Evolutionary conservation across 2,888 invertebrate genomes (phyloP).

Genomic region (Tenodera sinensis): DNA sequence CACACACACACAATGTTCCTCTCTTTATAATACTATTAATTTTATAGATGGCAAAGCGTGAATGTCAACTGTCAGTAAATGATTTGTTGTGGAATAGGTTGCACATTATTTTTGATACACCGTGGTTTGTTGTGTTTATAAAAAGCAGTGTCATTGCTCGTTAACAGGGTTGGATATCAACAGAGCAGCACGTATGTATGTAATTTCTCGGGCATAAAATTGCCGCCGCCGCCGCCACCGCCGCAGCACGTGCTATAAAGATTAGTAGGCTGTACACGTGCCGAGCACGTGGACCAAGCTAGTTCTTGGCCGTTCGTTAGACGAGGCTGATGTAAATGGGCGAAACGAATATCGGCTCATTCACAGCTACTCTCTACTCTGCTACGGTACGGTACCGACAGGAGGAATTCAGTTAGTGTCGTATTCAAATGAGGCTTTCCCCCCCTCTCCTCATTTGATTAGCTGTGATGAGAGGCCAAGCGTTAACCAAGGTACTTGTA

Average conservation of each 20-base stretch:
- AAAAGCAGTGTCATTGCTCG: too few species aligned
- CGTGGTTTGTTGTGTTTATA: too few species aligned
- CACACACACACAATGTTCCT: too few species aligned
- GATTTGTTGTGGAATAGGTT: too few species aligned
- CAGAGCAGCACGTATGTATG: too few species aligned
- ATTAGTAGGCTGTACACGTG: background rate
- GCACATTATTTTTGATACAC: too few species aligned
- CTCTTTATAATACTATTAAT: too few species aligned
- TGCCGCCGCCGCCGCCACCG: too few species aligned
- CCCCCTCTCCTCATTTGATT: conserved; percentile 23
- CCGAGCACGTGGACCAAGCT: background rate
- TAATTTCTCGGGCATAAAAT: too few species aligned
- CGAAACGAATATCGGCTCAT: background rate
- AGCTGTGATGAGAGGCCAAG: conserved; percentile 20
- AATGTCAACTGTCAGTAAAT: too few species aligned
- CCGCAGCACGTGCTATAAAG: background rate
- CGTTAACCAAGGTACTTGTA: conserved; percentile 13
- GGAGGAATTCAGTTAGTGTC: conserved; percentile 21
- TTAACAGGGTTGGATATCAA: too few species aligned
- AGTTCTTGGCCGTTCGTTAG: background rate
- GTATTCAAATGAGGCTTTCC: conserved; percentile 27
- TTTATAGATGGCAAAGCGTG: too few species aligned
- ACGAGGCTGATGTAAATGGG: background rate
- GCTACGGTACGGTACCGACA: background rate
- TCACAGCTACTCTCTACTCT: conserved; percentile 1